Conservation (phyloP, 2,113 vertebrate genomes). For the Ptilonorhynchus violaceus region DNA sequence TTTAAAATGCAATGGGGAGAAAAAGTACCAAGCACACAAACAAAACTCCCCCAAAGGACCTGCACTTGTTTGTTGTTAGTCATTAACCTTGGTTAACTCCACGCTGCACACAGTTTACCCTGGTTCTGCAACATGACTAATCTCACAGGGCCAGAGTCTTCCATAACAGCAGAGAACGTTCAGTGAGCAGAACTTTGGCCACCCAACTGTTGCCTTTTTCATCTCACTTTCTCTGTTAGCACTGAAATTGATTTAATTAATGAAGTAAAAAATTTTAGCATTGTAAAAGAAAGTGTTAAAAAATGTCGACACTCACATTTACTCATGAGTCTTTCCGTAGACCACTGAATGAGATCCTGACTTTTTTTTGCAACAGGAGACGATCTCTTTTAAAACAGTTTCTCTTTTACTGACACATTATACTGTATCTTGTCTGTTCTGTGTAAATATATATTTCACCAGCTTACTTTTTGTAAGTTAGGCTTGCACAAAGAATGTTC, state of each 20-base stretch:
- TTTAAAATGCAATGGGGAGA: not conserved
- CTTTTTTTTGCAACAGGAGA: not conserved
- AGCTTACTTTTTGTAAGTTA: not conserved
- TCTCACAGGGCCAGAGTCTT: not conserved
- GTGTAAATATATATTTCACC: not conserved
- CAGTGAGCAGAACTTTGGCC: not conserved
- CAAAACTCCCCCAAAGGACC: not conserved
- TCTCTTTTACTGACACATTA: not conserved
- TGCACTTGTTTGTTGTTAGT: not conserved
- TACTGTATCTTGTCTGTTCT: not conserved
- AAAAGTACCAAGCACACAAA: not conserved
- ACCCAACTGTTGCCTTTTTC: fast-evolving
- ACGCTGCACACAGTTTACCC: not conserved
- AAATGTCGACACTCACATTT: not conserved
- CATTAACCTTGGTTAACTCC: not conserved
- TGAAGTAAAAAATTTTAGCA: not conserved
- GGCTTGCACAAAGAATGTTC: not conserved
- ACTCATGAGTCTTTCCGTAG: not conserved
- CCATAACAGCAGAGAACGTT: not conserved
- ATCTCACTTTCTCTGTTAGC: not conserved
- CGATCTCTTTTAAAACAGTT: not conserved
- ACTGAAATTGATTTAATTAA: not conserved
- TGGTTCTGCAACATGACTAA: not conserved
- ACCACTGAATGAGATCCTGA: not conserved
- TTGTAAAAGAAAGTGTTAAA: not conserved